Base-by-base conservation (phyloP, 1,140 invertebrate genomes). In the Mercenaria mercenaria region DNA sequence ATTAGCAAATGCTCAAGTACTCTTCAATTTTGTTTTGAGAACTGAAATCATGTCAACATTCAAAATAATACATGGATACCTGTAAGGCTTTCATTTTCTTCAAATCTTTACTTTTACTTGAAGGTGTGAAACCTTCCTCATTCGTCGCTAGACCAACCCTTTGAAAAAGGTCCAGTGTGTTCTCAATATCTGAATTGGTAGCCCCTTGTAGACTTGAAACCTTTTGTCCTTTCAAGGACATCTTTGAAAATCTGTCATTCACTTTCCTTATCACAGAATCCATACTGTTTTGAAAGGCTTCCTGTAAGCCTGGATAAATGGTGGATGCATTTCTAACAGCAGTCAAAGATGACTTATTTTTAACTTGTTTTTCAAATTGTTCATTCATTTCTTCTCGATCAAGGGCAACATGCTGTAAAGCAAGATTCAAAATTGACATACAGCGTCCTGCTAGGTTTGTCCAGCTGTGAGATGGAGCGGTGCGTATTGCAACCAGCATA, bases 361-460 rank as follows among this genome's bases (percentile, higher is more conserved):
- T 80, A n/a, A 89, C 52, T 41, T 41, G 20, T 20, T 50, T n/a
- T 61, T 82, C 88, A 82, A 34, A 76, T 37, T 72, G 13, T 23
- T n/a, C 15, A 23, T 52, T 20, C 64, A 76, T 64, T 69, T 79
- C 29, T 50, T 13, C 47, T 74, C 84, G 79, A 2, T 41, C 32
- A 3, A 77, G 18, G 20, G 81, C 52, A 52, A 88, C 64, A 69
- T 64, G 74, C 50, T 91, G 91, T 20, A 90, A 47, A 41, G 43
- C 91, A 20, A 85, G 15, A 61, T 91, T 91, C n/a, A 90, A 29
- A 8, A 90, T 52, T 3, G 26, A 69, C 83, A 88, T 77, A 20
- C 69, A 43, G 23, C 87, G 86, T 79, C 90, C 88, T 37, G 72
- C 77, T 29, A 88, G 87, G 52, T 91, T 90, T 39, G 37, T 69